Evolutionary conservation across 2,797 vertebrate species (phyloP), one percentile per base, ranked within the genome.

Genomic region (Scyliorhinus canicula): DNA sequence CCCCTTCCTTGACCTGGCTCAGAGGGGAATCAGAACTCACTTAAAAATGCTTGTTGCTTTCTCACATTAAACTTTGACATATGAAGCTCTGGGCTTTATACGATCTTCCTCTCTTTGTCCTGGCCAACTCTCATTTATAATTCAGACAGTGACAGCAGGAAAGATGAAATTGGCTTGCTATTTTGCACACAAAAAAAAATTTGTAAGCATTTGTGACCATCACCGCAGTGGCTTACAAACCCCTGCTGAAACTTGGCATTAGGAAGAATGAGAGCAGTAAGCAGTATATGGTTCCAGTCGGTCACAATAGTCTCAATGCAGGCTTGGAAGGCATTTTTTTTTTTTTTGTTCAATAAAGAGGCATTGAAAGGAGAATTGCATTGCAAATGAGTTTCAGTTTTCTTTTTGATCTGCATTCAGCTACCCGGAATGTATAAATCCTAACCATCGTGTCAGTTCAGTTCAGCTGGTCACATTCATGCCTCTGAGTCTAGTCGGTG

Each of bases 201-300:
- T 44, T 63, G 88, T 91, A 26, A 4, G n/a, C 21, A 5, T 63
- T 65, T 91, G 21, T 91, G 88, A 44, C 88, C 60, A 26, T 40
- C 60, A 4, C 88, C 26, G n/a, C 60, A 24, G 88, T 44, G n/a
- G 88, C 26, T n/a, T 40, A 44, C 88, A 44, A 21, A 65, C 88
- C 88, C 88, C 57, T 65, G 88, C 88, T 91, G 88, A 44, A 63
- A 65, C 40, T 26, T 91, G 88, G 88, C 88, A 91, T 91, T 91
- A 11, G 21, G 60, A 91, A 91, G n/a, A 91, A 91, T 91, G 40
- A 65, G 57, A 63, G 24, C 19, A 63, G 57, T 63, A 44, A 63
- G 24, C 19, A 63, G 57, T 63, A 44, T 44, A 60, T 44, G 88
- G n/a, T n/a, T 65, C 88, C 19, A 24, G 79, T 44, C 47, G 79